These are phyloP conservation scores for Uromys caudimaculatus DNA, from an alignment of 2,797 vertebrate species.

Conservation along the genomic window DNA sequence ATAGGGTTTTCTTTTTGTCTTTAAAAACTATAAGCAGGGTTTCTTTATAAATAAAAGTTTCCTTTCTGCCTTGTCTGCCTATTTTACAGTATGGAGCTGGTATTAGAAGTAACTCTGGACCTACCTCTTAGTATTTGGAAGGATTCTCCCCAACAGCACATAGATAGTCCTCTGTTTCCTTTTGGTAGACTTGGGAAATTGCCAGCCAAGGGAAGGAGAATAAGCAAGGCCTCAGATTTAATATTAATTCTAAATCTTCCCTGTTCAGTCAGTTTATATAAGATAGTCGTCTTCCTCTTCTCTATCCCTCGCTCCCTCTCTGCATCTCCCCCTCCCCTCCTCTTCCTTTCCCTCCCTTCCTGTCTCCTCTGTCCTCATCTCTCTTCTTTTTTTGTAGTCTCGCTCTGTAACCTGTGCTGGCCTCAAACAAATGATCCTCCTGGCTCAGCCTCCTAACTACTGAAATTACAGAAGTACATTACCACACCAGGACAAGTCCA, in stretches of 20 bases:
- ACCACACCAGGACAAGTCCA: not conserved
- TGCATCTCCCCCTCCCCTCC: not conserved
- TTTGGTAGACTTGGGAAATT: conserved; percentile 79
- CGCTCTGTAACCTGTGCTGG: not conserved
- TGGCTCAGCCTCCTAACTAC: not conserved
- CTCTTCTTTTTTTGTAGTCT: too few relatives aligned
- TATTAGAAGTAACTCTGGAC: conserved; percentile 69
- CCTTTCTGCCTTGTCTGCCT: conserved; percentile 40
- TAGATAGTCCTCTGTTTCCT: conserved; percentile 82
- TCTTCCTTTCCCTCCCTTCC: too few relatives aligned
- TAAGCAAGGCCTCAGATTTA: conserved; percentile 77
- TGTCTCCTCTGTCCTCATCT: rapidly evolving
- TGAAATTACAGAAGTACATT: not conserved
- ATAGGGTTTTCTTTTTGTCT: not conserved
- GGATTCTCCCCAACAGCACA: conserved; percentile 78
- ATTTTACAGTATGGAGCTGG: not conserved
- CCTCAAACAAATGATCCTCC: not conserved
- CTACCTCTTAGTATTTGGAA: conserved; percentile 72
- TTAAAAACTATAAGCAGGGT: not conserved
- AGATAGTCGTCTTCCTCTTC: not conserved
- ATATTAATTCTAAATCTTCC: conserved; percentile 84
- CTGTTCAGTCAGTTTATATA: conserved; percentile 67
- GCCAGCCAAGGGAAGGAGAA: conserved; percentile 80
- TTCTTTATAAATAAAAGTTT: conserved; percentile 27
- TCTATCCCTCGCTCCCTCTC: not conserved